These are phyloP conservation scores for Ceramica pisi DNA, from an alignment of 2,888 invertebrate species.

Conservation along the genomic window DNA sequence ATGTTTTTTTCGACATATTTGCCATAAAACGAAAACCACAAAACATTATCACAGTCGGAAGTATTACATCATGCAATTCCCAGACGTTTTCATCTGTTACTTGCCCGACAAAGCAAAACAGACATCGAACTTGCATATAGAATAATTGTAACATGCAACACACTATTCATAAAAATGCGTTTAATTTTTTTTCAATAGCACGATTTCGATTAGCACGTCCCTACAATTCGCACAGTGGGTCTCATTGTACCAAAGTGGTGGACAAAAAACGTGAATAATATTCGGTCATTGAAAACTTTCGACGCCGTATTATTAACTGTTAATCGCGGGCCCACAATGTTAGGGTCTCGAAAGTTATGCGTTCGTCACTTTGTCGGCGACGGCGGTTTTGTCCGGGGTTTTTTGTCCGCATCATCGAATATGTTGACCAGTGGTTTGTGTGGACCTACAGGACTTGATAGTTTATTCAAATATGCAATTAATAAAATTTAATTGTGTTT, in stretches of 20 bases:
- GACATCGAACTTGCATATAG: slow-evolving; percentile 10
- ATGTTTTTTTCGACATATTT: too few relatives aligned
- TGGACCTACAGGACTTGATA: slow-evolving; percentile 61
- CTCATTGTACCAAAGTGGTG: slow-evolving; percentile 53
- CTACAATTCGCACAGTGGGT: slow-evolving; percentile 61
- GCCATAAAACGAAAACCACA: slow-evolving; percentile 1
- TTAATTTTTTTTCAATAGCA: slow-evolving; percentile 27
- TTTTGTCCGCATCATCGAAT: slow-evolving; percentile 79
- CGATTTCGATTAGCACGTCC: slow-evolving; percentile 53
- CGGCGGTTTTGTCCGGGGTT: slow-evolving; percentile 73
- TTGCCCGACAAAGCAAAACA: slow-evolving; percentile 21
- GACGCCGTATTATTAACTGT: slow-evolving; percentile 78
- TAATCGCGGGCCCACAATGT: slow-evolving; percentile 79
- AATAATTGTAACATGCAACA: slow-evolving; percentile 10
- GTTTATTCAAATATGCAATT: slow-evolving; percentile 16
- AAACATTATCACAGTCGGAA: neutral
- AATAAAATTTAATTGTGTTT: too few relatives aligned
- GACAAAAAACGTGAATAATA: slow-evolving; percentile 71
- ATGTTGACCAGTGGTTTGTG: slow-evolving; percentile 76
- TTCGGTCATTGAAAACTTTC: slow-evolving; percentile 66
- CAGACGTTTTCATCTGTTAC: neutral
- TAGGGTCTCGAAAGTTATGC: slow-evolving; percentile 74
- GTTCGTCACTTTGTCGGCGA: slow-evolving; percentile 82
- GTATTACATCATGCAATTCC: neutral
- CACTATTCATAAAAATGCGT: slow-evolving; percentile 36